phyloP scores from a whole-genome alignment of 37 sponge, comb jelly and placozoan genomes.

The Theonella swinhoei region DNA sequence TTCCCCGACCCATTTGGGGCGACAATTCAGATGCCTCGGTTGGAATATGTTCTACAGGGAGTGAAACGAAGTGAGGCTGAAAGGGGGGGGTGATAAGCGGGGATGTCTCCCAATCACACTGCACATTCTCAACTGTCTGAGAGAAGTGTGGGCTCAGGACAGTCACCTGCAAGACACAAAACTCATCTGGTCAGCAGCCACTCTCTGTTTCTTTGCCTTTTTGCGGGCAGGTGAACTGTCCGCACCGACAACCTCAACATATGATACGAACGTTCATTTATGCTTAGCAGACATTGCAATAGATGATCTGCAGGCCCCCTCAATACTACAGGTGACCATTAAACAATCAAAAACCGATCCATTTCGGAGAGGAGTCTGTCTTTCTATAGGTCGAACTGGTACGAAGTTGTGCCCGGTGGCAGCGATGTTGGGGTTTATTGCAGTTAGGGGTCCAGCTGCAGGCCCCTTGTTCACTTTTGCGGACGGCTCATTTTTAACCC shows the following conservation, averaged over 20 bases:
- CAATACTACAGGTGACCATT: no score
- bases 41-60: not conserved
- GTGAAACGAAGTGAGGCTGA: not conserved
- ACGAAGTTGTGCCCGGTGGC: slow-evolving; percentile 24
- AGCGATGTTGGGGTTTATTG: slow-evolving; percentile 16
- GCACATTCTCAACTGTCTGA: not conserved
- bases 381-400: slow-evolving; percentile 21
- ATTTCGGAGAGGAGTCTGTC: slow-evolving; percentile 15
- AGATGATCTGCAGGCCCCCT: no score
- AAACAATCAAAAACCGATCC: no score
- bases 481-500: not conserved
- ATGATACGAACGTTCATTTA: not conserved
- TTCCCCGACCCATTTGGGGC: not conserved
- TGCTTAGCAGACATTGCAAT: no score
- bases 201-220: not conserved
- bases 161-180: not conserved
- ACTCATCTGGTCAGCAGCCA: not conserved
- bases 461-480: not conserved
- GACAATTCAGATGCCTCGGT: not conserved
- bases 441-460: not conserved
- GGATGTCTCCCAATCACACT: not conserved
- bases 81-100: not conserved
- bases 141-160: not conserved
- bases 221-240: not conserved
- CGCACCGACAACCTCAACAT: not conserved